Conservation (phyloP, 2,888 invertebrate species). For the Caenorhabditis sulstoni region DNA sequence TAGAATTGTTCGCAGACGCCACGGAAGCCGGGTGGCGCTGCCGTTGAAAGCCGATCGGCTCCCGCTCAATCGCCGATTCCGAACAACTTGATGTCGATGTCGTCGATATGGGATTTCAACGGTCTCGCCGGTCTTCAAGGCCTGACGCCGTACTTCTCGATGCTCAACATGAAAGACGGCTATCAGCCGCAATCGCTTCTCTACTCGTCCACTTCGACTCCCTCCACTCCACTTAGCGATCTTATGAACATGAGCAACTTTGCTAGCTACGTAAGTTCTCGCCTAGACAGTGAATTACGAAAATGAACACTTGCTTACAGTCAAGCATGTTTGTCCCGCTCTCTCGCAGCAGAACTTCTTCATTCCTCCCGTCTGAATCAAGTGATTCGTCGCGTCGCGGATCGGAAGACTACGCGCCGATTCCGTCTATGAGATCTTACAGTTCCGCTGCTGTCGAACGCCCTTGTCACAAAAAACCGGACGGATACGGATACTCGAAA, state of each 20-base stretch:
- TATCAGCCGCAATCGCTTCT: background rate
- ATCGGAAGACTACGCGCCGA: constrained; percentile 7
- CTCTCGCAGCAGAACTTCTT: constrained; percentile 40
- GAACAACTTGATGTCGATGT: background rate
- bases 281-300: too few species aligned
- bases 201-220: constrained; percentile 13
- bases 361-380: constrained; percentile 25
- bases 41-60: background rate
- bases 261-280: constrained; percentile 34
- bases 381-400: constrained; percentile 29
- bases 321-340: constrained; percentile 5
- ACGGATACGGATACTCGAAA: background rate
- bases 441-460: constrained; percentile 45
- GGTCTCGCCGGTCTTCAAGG: background rate
- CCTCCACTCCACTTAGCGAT: constrained; percentile 17
- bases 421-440: constrained; percentile 7
- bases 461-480: constrained; percentile 3
- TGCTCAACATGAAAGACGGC: constrained; percentile 36
- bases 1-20: constrained; percentile 15
- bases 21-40: constrained; percentile 14
- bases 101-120: constrained; percentile 28
- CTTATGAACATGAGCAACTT: constrained; percentile 27
- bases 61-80: constrained; percentile 11
- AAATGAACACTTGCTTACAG: too few species aligned
- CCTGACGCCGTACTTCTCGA: constrained; percentile 20